Evolutionary conservation across 2,113 vertebrate species (phyloP), one percentile per base, ranked within the genome.

Genomic region (Acrocephalus arundinaceus): DNA sequence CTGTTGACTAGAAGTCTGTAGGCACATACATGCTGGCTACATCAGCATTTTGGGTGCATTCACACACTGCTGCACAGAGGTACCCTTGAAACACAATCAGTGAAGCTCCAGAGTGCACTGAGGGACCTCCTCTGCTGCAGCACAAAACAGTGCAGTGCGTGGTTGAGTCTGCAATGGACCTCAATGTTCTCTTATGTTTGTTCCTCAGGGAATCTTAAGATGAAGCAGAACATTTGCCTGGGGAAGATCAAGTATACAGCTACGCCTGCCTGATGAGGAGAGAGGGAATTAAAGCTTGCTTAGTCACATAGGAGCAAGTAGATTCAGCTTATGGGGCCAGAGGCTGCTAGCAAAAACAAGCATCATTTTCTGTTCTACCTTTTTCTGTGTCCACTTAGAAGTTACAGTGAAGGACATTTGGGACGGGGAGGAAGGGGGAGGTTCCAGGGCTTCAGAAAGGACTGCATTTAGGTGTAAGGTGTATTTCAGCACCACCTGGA

Each of bases 1-100:
- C 30, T 70, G 0, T 1, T 43, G 37, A 52, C 66, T 67, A 20
- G 52, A 70, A 55, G 23, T 28, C 11, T 25, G 15, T 18, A 35
- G 45, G 46, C 41, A 70, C 30, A 4, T 13, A 3, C 2, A 2
- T 30, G 10, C 37, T 33, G 33, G 13, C 0, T 0, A 17, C 54
- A 39, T 13, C 4, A 10, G 4, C 51, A 5, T 49, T 93, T 86
- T 23, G n/a, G n/a, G 28, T 75, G 57, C 51, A 30, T 4, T 83
- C 3, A 1, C 35, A 46, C 17, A 1, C 14, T 30, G 0, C 48
- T 85, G 66, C 27, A 20, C 24, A 63, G 43, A 77, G 35, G 30
- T 81, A 55, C 14, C 15, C 0, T 0, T 83, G 85, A 55, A 41
- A 1, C 1, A 6, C 25, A 24, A 9, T 27, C 48, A 37, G 39